Base-by-base conservation (phyloP, 2,888 invertebrate genomes). In the Dolichomitus sp. region DNA sequence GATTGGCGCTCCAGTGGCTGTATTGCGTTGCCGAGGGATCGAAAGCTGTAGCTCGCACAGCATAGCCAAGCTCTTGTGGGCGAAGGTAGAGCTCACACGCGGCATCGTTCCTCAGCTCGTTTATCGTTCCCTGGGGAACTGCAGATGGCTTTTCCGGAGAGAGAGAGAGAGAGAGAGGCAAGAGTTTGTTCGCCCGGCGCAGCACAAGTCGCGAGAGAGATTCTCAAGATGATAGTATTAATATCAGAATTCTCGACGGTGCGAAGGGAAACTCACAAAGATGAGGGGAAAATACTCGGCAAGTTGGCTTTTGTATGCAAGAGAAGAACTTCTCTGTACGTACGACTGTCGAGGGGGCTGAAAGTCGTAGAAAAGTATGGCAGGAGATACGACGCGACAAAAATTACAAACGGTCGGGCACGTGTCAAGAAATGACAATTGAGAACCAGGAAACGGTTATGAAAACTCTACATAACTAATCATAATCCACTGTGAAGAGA, bases 111-210 rank as follows among this genome's bases (percentile, higher is more conserved):
- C 40, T 61, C 19, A 68, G 45, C 59, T 68, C 68, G 68, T 77
- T 81, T 81, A 81, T 81, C 68, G 81, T 45, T 77, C 77, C 61
- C 76, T 14, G 12, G 77, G 61, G 81, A 52, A 23, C 33, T n/a
- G 54, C 54, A 57, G 65, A 70, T 27, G 65, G 54, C 40, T 76
- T 76, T 45, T 14, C 54, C 37, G 37, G 37, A 37, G 27, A 40
- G n/a, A n/a, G n/a, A n/a, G n/a, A n/a, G 37, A 37, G 27, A 40
- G 37, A 37, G 27, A 40, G 48, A 54, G 23, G 48, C 11, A 14
- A 0, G 54, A 54, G 54, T 54, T 27, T 14, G 17, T 59, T 59
- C 57, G 57, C 57, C 19, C 17, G 17, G 17, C 37, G 12, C 61
- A 27, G 23, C 6, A 40, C 59, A 50, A 68, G 57, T 50, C 52